A percentile compares a stretch with the other conserved stretches of the same genome.
Conservation (phyloP, 2,888 invertebrate genomes). For the Macaria notata region DNA sequence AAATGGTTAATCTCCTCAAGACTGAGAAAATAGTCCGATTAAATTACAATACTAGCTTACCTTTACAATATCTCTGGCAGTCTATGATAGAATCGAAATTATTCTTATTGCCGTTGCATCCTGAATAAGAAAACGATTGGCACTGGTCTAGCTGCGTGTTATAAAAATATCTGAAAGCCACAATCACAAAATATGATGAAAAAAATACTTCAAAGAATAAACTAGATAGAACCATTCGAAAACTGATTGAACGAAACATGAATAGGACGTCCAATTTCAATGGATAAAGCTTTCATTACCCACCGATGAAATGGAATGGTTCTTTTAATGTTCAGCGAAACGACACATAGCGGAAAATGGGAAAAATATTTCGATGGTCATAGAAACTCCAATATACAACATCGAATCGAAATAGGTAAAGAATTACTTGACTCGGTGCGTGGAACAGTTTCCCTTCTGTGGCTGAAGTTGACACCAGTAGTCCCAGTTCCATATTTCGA, state of each 20-base stretch:
- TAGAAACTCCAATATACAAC: conserved; percentile 21
- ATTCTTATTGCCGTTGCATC: conserved; percentile 58
- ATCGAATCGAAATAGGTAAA: conserved; percentile 12
- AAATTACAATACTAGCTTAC: conserved; percentile 33
- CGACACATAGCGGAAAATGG: conserved; percentile 31
- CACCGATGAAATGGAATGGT: conserved; percentile 32
- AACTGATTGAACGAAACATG: conserved; percentile 24
- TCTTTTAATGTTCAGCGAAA: conserved; percentile 32
- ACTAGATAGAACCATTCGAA: conserved; percentile 1
- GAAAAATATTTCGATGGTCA: conserved; percentile 28
- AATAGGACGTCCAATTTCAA: conserved; percentile 26
- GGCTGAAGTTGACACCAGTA: conserved; percentile 59
- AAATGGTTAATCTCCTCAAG: no score
- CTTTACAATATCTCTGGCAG: conserved; percentile 58
- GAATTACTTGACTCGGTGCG: conserved; percentile 35
- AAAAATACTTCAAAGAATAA: conserved; percentile 5
- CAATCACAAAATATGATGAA: not conserved
- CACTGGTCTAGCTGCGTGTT: conserved; percentile 51
- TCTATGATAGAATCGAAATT: conserved; percentile 48
- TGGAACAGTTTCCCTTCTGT: conserved; percentile 45
- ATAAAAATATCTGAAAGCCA: conserved; percentile 57
- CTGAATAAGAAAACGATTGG: conserved; percentile 47
- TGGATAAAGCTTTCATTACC: conserved; percentile 33
- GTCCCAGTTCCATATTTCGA: conserved; percentile 57
- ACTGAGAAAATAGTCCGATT: no score